Percentiles rank a stretch among this genome's conserved stretches.
Evolutionary conservation across 2,797 vertebrate genomes (phyloP).

Genomic region (Tangara arthus): DNA sequence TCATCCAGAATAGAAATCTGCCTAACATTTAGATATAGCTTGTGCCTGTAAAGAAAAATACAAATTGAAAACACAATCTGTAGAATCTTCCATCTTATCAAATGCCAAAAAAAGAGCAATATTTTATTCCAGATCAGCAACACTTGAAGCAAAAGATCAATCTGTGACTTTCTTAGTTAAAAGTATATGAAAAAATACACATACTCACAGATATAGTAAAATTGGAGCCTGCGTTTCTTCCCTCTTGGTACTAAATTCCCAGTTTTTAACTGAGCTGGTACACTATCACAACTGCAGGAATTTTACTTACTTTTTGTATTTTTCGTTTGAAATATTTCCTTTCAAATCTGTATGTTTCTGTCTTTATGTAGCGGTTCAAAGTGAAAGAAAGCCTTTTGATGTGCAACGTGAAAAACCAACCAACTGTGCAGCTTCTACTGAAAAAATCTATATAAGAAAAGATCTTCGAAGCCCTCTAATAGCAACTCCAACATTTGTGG

Average conservation of each 20-base stretch:
- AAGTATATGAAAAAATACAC: neutral
- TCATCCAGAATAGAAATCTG: neutral
- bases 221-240: neutral
- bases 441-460: constrained; percentile 98
- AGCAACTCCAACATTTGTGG: constrained; percentile 95
- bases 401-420: constrained; percentile 92
- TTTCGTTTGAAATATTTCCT: neutral
- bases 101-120: neutral
- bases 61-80: neutral
- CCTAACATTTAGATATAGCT: neutral
- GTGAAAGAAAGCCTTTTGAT: constrained; percentile 95
- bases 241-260: neutral
- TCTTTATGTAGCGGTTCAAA: constrained; percentile 88
- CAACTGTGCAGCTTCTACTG: constrained; percentile 96
- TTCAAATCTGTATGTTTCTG: constrained; percentile 22
- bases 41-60: neutral
- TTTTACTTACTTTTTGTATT: neutral
- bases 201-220: neutral
- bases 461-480: constrained; percentile 94
- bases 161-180: neutral
- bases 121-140: neutral
- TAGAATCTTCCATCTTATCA: neutral
- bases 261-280: neutral
- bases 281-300: neutral
- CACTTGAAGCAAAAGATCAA: neutral